Percentiles rank a stretch among this genome's conserved stretches.
These are phyloP conservation scores for Aphodius granarius DNA, from an alignment of 2,888 invertebrate species.

Conservation along the genomic window DNA sequence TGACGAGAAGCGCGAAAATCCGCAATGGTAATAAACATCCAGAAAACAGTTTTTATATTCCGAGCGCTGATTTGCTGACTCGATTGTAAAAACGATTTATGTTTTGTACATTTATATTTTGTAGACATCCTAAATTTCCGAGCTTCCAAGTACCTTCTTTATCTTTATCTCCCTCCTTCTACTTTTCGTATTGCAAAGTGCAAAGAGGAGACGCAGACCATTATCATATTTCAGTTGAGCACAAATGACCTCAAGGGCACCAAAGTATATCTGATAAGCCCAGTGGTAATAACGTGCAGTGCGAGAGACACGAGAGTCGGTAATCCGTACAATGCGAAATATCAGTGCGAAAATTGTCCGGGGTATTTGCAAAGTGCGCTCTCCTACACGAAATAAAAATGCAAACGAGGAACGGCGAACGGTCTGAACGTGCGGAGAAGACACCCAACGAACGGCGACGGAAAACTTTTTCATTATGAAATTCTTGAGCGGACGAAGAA, in stretches of 20 bases:
- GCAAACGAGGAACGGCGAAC: neutral
- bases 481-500: constrained; percentile 8
- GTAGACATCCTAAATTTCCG: too few species aligned
- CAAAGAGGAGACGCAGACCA: neutral
- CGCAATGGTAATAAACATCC: neutral
- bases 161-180: too few species aligned
- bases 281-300: neutral
- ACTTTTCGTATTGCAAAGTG: neutral
- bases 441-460: neutral
- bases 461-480: constrained; percentile 12
- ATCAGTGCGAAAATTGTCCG: neutral
- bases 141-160: too few species aligned
- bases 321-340: neutral
- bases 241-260: neutral
- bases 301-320: neutral
- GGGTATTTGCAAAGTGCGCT: neutral
- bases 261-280: neutral
- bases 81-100: too few species aligned
- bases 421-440: constrained; percentile 1
- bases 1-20: neutral
- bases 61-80: neutral
- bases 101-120: too few species aligned
- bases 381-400: neutral
- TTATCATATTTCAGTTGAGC: neutral
- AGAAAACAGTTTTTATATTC: neutral